These are phyloP conservation scores for Trissolcus basalis DNA, from an alignment of 1,140 invertebrate genomes.

Conservation along the genomic window DNA sequence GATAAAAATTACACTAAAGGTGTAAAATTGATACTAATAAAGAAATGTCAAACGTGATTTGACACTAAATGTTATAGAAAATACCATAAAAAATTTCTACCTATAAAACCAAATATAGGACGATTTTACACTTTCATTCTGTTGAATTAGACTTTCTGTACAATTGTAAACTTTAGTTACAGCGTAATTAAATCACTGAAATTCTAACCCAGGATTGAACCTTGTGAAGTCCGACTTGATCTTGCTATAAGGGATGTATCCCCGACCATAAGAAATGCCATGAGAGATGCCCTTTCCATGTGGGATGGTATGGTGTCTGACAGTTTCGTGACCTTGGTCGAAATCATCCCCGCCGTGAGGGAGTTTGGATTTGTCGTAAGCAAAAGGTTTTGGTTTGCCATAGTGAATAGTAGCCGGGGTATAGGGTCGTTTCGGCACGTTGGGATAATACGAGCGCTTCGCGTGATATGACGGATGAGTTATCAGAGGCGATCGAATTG, in stretches of 20 bases:
- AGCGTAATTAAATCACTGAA: too few relatives aligned
- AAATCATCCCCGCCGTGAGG: constrained; percentile 66
- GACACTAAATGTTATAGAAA: too few relatives aligned
- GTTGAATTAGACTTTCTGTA: too few relatives aligned
- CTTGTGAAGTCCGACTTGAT: constrained; percentile 57
- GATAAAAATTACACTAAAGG: too few relatives aligned
- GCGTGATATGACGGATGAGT: constrained; percentile 31
- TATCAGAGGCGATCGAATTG: constrained; percentile 36
- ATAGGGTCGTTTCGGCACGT: constrained; percentile 27
- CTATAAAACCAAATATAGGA: too few relatives aligned
- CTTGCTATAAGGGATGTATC: constrained; percentile 66
- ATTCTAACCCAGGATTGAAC: constrained; percentile 17
- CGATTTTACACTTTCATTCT: too few relatives aligned
- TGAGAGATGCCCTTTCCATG: constrained; percentile 65
- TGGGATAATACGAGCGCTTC: constrained; percentile 38
- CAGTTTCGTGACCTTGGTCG: constrained; percentile 60
- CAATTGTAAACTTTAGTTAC: too few relatives aligned
- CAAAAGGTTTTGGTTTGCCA: constrained; percentile 28
- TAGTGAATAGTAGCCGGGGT: constrained; percentile 22
- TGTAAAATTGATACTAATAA: too few relatives aligned
- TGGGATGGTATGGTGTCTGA: constrained; percentile 64
- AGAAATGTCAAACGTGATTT: too few relatives aligned
- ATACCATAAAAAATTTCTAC: too few relatives aligned
- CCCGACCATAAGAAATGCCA: constrained; percentile 63
- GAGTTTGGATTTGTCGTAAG: constrained; percentile 34